Evolutionary conservation across 2,888 invertebrate genomes (phyloP), one percentile per base, ranked within the genome.

Genomic region (Microdon myrmicae): DNA sequence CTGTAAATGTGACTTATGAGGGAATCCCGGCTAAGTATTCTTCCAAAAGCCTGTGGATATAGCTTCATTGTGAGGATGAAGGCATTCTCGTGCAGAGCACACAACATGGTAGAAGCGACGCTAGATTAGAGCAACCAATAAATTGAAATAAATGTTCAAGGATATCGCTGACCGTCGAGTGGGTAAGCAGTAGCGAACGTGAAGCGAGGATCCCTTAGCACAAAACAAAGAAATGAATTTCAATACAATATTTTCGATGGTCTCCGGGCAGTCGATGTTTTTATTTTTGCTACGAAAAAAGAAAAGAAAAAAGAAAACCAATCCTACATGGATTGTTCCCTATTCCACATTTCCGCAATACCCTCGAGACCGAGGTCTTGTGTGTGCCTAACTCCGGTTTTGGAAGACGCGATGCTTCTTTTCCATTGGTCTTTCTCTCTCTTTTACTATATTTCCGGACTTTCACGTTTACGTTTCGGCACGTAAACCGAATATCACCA

Each of bases 401-500:
- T n/a, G n/a, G n/a, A n/a, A n/a, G n/a, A n/a, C 10, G 12, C 10
- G 12, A 13, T 39, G 35, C 23, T 22, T 44, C 25, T 6, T 23
- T 29, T 38, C 23, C 9, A 9, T 32, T 28, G 5, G 14, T 45
- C n/a, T 26, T 9, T 12, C 9, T 16, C 4, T 19, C 3, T n/a
- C n/a, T n/a, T n/a, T n/a, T n/a, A n/a, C n/a, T n/a, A n/a, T n/a
- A 6, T 10, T 41, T 41, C 20, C 41, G 53, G 22, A 19, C 9
- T 26, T 64, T 64, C 64, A 64, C 64, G 64, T 58, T 58, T n/a
- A 29, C 64, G 47, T 43, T 58, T 64, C 31, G 34, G 45, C 64
- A 64, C 64, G 64, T 64, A 64, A 58, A 64, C 58, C 64, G 64
- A 64, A 64, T 64, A 64, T 64, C 64, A 64, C 64, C 64, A 47